A percentile compares a stretch with the other conserved stretches of the same genome.
Conservation (phyloP, 2,888 invertebrate species). For the Tetropium fuscum region DNA sequence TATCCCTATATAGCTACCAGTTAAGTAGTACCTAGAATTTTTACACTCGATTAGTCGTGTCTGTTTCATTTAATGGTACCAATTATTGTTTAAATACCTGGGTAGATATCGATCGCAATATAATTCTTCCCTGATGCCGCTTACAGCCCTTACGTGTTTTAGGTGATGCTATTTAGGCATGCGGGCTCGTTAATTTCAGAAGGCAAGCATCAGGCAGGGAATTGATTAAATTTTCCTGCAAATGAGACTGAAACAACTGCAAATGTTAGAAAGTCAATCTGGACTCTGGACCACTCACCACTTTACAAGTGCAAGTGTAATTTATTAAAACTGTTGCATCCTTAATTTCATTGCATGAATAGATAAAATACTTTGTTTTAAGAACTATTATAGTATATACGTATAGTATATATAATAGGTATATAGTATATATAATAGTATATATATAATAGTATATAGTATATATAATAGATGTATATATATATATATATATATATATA, state of each 20-base stretch:
- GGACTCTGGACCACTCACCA: background rate
- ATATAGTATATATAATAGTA: no score
- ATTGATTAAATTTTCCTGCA: slow-evolving; percentile 9
- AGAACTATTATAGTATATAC: no score
- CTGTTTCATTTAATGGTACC: slow-evolving; percentile 3
- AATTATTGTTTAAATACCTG: background rate
- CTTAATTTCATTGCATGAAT: slow-evolving; percentile 11
- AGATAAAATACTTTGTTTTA: no score
- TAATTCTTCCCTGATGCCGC: no score
- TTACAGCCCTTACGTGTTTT: no score
- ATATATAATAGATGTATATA: no score
- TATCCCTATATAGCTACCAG: background rate
- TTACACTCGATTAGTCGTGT: slow-evolving; percentile 9
- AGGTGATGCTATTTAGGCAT: no score
- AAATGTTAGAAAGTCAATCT: background rate
- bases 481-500: no score
- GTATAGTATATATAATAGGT: no score
- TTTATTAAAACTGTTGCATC: slow-evolving; percentile 8
- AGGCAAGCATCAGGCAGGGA: slow-evolving; percentile 1
- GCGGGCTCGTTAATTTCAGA: no score
- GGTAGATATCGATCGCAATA: background rate
- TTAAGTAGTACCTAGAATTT: slow-evolving; percentile 7
- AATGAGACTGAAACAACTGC: slow-evolving; percentile 14
- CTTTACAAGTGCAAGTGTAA: background rate
- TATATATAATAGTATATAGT: no score